phyloP scores from a whole-genome alignment of 2,113 vertebrate genomes.

The Crocuta crocuta region DNA sequence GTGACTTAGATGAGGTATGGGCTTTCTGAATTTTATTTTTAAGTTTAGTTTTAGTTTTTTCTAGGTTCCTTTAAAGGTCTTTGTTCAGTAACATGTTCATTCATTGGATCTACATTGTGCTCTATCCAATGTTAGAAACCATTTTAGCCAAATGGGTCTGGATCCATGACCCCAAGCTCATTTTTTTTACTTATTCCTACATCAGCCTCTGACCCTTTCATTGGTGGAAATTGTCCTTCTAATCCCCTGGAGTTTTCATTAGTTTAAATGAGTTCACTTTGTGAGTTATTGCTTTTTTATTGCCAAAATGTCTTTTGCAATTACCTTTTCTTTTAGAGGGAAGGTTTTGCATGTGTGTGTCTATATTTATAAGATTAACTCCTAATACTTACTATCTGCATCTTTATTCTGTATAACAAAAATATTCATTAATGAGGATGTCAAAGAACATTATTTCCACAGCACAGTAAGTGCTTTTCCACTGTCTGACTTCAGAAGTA shows the following conservation, averaged over 20 bases:
- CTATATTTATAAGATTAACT: background rate
- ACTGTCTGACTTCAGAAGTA: conserved; percentile 70
- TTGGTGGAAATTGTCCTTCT: background rate
- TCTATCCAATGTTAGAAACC: background rate
- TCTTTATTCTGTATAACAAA: conserved; percentile 68
- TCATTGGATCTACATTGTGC: background rate
- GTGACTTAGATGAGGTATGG: background rate
- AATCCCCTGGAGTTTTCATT: background rate
- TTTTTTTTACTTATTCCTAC: background rate
- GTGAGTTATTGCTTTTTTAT: conserved; percentile 10
- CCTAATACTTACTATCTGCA: conserved; percentile 45
- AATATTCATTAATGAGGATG: conserved; percentile 81
- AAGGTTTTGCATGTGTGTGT: background rate
- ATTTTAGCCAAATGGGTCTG: background rate
- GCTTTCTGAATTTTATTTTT: background rate
- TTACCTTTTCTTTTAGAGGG: conserved; percentile 39
- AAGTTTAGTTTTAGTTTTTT: background rate
- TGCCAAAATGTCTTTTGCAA: conserved; percentile 27
- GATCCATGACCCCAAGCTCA: background rate
- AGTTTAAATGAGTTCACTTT: conserved; percentile 42
- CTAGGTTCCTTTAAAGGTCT: background rate
- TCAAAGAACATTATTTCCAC: conserved; percentile 72
- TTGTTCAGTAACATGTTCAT: background rate
- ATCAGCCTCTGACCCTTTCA: background rate
- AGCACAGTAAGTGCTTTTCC: conserved; percentile 73